Conservation (phyloP, 2,797 vertebrate genomes). For the Spinus pinus region DNA sequence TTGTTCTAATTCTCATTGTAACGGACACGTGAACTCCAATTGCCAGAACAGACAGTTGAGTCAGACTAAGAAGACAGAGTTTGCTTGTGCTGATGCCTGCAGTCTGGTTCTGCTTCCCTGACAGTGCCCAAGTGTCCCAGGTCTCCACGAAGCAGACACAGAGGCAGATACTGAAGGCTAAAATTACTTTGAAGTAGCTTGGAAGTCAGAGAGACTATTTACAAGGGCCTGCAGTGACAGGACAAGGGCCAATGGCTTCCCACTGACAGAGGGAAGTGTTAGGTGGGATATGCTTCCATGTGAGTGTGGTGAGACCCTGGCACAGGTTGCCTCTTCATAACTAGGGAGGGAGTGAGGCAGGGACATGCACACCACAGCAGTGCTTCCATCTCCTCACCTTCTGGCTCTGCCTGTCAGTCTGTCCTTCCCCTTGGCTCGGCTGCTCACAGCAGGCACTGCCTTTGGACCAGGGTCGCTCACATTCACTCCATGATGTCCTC, state of each 20-base stretch:
- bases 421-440: slow-evolving; percentile 92
- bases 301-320: neutral
- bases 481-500: slow-evolving; percentile 70
- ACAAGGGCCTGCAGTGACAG: neutral
- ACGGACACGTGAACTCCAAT: neutral
- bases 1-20: neutral
- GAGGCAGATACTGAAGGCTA: neutral
- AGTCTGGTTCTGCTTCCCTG: neutral
- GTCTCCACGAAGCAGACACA: neutral
- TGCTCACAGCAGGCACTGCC: slow-evolving; percentile 79
- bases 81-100: neutral
- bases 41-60: neutral
- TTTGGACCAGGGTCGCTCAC: slow-evolving; percentile 75
- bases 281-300: neutral
- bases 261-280: neutral
- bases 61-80: neutral
- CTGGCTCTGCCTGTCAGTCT: slow-evolving; percentile 94
- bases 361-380: accelerated
- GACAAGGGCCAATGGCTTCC: neutral
- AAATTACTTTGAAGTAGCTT: neutral
- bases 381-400: slow-evolving; percentile 76
- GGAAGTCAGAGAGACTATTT: neutral
- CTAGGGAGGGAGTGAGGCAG: neutral
- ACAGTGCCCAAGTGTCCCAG: neutral
- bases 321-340: neutral